Evolutionary conservation across 1,140 invertebrate species (phyloP), one percentile per base, ranked within the genome.

Genomic region (Nixonia krombeini): DNA sequence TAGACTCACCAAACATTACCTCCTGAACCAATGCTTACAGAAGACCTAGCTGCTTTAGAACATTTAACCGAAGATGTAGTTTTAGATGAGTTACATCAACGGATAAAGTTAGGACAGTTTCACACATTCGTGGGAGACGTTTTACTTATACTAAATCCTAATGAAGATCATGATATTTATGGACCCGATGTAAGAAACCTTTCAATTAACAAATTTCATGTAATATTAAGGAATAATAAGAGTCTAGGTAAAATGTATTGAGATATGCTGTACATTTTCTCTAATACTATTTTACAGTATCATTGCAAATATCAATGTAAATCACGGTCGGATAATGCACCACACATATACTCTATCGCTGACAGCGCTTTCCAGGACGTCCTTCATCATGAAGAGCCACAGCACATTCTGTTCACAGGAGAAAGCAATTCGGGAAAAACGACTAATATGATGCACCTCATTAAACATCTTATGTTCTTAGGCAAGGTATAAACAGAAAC

Each of bases 111-210:
- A 61, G 91, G 91, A 15, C 84, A 90, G 47, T 93, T 91, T 69
- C 96, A 95, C 69, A 95, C 93, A 1, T 97, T 95, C 74, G 88
- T 97, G 38, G 96, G 96, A 1, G 96, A 98, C 78, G 89, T 97
- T 45, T 86, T 97, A 23, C 70, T 98, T 2, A 91, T 94, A 16
- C 76, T 97, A 0, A 97, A 97, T 86, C 94, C 96, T 1, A 96
- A 93, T 74, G 87, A 89, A 42, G 79, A 88, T 13, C 87, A 88
- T 18, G 86, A 91, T 63, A 90, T 92, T 74, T 94, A 93, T 61
- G 87, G 86, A 16, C 83, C 87, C 62, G 83, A 89, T 47, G 93
- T 93, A 86, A 87, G 83, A 42, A n/a, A n/a, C n/a, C n/a, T n/a
- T n/a, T n/a, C n/a, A 31, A 33, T 23, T 52, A 12, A n/a, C n/a